Evolutionary conservation across 2,888 invertebrate genomes (phyloP).

Genomic region (Abrostola tripartita): DNA sequence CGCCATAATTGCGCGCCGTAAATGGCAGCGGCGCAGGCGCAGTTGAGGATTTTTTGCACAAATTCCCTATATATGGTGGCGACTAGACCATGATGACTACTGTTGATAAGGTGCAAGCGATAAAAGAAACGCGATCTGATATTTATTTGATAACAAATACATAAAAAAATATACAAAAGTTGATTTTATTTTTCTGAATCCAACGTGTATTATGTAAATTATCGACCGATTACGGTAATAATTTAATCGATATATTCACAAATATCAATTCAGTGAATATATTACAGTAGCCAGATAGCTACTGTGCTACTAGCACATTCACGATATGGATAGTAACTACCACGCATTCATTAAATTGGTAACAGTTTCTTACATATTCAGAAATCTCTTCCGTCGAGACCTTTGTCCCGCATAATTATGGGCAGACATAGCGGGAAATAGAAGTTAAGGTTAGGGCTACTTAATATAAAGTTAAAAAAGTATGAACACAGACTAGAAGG

Average conservation of each 20-base stretch:
- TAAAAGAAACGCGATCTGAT: conserved; percentile 7
- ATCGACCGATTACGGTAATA: background rate
- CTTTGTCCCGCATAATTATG: no score
- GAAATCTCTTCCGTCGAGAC: background rate
- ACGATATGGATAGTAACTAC: background rate
- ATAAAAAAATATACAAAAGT: background rate
- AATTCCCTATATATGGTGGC: conserved; percentile 57
- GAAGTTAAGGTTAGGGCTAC: no score
- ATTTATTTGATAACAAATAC: background rate
- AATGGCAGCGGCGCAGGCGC: conserved; percentile 54
- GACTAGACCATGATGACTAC: conserved; percentile 44
- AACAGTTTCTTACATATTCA: background rate
- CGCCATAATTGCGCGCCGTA: conserved; percentile 57
- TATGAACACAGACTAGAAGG: no score
- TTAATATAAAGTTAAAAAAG: no score
- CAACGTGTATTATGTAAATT: background rate
- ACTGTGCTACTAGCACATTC: background rate
- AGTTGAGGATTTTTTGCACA: conserved; percentile 55
- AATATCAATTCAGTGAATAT: conserved; percentile 2
- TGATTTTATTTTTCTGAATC: conserved; percentile 1
- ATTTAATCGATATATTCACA: background rate
- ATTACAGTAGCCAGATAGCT: background rate
- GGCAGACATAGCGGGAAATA: no score
- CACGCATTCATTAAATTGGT: background rate
- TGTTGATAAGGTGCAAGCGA: conserved; percentile 13